Conservation (phyloP, 2,797 vertebrate genomes). For the Erethizon dorsatum region DNA sequence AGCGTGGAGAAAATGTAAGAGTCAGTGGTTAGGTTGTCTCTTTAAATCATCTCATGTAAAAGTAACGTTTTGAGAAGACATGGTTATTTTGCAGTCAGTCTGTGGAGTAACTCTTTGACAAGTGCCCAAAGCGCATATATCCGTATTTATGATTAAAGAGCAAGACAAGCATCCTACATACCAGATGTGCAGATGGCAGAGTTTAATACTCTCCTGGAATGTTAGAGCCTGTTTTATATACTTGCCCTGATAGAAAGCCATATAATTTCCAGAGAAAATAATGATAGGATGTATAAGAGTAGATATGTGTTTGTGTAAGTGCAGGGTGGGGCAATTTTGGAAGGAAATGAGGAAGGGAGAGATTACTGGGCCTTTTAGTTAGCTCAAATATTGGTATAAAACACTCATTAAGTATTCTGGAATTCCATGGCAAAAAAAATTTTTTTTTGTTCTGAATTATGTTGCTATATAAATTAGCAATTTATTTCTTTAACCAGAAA, state of each 20-base stretch:
- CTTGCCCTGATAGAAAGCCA: constrained; percentile 33
- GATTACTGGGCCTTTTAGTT: background rate
- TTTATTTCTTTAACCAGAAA: constrained; percentile 22
- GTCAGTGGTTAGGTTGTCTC: constrained; percentile 33
- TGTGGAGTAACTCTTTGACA: constrained; percentile 63
- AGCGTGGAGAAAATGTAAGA: constrained; percentile 29
- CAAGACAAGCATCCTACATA: background rate
- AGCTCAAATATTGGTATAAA: background rate
- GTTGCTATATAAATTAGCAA: constrained; percentile 7
- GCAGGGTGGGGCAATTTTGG: background rate
- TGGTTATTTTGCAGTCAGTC: constrained; percentile 65
- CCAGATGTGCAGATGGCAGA: constrained; percentile 72
- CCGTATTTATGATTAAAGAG: constrained; percentile 70
- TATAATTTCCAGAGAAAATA: constrained; percentile 68
- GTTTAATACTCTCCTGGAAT: constrained; percentile 72
- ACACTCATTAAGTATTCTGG: constrained; percentile 32
- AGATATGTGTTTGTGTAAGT: constrained; percentile 7
- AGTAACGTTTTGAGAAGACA: constrained; percentile 68
- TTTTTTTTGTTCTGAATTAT: constrained; percentile 35
- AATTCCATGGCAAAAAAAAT: background rate
- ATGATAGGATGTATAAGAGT: background rate
- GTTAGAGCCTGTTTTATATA: constrained; percentile 40
- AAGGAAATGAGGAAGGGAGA: background rate
- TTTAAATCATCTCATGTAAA: constrained; percentile 62
- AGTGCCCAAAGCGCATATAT: constrained; percentile 51